Evolutionary conservation across 1,140 invertebrate species (phyloP).

Genomic region (Colletes gigas): DNA sequence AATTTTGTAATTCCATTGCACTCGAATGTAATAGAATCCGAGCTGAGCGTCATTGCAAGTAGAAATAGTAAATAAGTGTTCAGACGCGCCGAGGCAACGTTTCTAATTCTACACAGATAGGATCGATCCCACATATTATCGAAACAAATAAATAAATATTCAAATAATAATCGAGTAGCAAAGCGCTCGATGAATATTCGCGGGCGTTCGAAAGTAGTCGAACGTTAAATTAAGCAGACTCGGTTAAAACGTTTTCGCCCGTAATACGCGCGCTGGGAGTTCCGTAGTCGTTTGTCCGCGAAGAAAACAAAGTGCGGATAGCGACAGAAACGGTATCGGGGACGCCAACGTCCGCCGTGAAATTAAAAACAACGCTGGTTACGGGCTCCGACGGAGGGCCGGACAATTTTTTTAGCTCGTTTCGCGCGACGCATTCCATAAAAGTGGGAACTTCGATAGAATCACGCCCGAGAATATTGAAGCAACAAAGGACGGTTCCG

Average conservation of each 20-base stretch:
- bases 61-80: too few relatives aligned
- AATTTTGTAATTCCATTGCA: too few relatives aligned
- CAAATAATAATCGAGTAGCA: too few relatives aligned
- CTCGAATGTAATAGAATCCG: too few relatives aligned
- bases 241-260: slow-evolving; percentile 10
- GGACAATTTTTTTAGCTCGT: slow-evolving; percentile 24
- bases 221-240: too few relatives aligned
- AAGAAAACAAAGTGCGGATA: slow-evolving; percentile 18
- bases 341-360: slow-evolving; percentile 50
- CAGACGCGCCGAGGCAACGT: too few relatives aligned
- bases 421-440: slow-evolving; percentile 38
- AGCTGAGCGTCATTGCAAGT: too few relatives aligned
- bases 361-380: slow-evolving; percentile 60
- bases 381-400: neutral
- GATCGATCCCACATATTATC: too few relatives aligned
- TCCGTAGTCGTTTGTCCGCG: slow-evolving; percentile 25
- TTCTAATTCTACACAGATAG: too few relatives aligned
- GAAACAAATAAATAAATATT: too few relatives aligned
- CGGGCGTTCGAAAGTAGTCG: too few relatives aligned
- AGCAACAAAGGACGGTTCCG: slow-evolving; percentile 57
- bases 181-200: too few relatives aligned
- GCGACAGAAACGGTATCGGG: slow-evolving; percentile 13
- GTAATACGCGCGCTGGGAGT: neutral
- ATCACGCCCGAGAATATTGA: slow-evolving; percentile 54
- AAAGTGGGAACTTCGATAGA: slow-evolving; percentile 32